These are phyloP conservation scores for Alces alces DNA, from an alignment of 2,113 vertebrate genomes.

Conservation along the genomic window DNA sequence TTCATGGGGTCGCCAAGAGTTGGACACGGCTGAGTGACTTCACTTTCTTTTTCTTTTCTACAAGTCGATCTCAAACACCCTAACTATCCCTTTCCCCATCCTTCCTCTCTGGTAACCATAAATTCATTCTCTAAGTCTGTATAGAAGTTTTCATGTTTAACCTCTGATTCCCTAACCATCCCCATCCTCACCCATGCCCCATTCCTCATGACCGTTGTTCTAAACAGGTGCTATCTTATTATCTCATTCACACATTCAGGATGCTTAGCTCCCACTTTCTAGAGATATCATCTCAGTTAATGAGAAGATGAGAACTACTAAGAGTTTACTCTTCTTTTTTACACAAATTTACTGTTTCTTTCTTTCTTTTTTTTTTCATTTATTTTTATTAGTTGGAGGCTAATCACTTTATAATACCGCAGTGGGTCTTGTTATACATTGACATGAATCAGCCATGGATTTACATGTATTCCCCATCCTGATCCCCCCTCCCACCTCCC, in stretches of 20 bases:
- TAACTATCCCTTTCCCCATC: background rate
- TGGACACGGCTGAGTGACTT: no score
- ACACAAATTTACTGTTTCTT: background rate
- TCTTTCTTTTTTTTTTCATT: background rate
- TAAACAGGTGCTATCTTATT: background rate
- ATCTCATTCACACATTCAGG: background rate
- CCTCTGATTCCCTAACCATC: background rate
- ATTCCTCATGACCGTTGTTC: background rate
- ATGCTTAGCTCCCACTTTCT: background rate
- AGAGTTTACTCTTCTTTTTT: background rate
- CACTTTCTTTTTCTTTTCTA: background rate
- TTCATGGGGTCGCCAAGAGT: no score
- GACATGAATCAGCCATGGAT: no score
- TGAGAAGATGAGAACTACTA: background rate
- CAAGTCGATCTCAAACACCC: background rate
- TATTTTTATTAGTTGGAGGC: no score
- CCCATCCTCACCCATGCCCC: accelerated
- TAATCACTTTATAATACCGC: no score
- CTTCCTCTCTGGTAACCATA: background rate
- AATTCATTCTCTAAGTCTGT: background rate
- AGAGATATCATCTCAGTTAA: background rate
- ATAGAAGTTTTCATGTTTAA: background rate
- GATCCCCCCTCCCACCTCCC: no score
- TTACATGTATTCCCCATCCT: no score
- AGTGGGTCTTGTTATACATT: no score